These are phyloP conservation scores for Hypanus sabinus DNA, from an alignment of 2,113 vertebrate genomes.

Conservation along the genomic window DNA sequence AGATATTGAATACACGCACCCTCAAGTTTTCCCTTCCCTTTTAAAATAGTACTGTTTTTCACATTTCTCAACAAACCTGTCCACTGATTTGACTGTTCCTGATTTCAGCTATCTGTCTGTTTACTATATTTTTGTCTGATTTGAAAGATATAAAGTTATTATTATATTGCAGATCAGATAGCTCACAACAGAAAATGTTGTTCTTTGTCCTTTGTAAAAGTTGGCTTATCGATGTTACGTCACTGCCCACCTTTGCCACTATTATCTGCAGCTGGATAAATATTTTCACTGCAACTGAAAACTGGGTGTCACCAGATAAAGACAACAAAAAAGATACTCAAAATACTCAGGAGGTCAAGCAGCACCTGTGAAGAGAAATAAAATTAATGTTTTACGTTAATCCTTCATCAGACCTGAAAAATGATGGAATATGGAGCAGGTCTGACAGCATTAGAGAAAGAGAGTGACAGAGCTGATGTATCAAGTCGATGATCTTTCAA, in stretches of 20 bases:
- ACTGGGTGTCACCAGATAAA: neutral
- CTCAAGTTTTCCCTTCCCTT: too few relatives aligned
- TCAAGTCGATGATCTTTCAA: too few relatives aligned
- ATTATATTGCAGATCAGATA: neutral
- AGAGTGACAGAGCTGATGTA: too few relatives aligned
- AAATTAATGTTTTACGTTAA: too few relatives aligned
- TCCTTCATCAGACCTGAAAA: too few relatives aligned
- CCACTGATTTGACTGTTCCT: too few relatives aligned
- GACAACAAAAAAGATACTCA: too few relatives aligned
- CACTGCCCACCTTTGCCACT: neutral
- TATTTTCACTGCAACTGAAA: neutral
- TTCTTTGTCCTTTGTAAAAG: neutral
- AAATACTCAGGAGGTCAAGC: too few relatives aligned
- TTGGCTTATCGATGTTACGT: neutral
- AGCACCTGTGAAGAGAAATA: too few relatives aligned
- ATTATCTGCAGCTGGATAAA: neutral
- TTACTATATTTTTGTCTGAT: neutral
- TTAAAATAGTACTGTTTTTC: neutral
- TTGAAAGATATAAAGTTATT: neutral
- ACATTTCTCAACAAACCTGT: neutral
- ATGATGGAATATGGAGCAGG: too few relatives aligned
- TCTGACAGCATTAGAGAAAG: too few relatives aligned
- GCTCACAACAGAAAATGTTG: neutral
- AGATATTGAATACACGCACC: neutral
- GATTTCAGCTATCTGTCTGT: neutral